Evolutionary conservation across 2,113 vertebrate genomes (phyloP), one percentile per base, ranked within the genome.

Genomic region (Conger conger): DNA sequence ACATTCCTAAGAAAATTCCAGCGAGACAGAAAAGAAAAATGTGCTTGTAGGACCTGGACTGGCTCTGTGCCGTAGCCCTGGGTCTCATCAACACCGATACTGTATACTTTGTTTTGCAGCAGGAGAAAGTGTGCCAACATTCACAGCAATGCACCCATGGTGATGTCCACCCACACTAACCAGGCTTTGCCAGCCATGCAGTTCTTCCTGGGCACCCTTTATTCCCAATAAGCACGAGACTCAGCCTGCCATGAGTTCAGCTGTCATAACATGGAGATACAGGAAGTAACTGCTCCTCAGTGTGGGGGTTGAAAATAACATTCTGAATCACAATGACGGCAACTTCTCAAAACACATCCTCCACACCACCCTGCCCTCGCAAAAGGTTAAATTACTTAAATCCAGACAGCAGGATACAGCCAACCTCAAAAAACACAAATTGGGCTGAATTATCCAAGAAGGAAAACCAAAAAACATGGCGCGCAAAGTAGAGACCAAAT

Each of bases 231-330:
- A 11, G 36, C 23, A 33, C 35, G 40, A 86, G 68, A 77, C 82
- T 42, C n/a, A 23, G 57, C 18, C 5, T 1, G 36, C 45, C 63
- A 37, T 80, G 53, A 81, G 54, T 80, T 81, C 76, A 63, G 33
- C 76, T n/a, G 73, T 15, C 11, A 37, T 80, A 81, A 80, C 85
- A 84, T 50, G 83, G 27, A 91, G 79, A 80, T 4, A 27, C 88
- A 92, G 91, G 93, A 93, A 92, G 90, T 84, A 77, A 92, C 85
- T 90, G 76, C 79, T 89, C 90, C 90, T 42, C 76, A 54, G 86
- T 73, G 57, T 85, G 0, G 40, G 84, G 89, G 86, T 82, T 42
- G 27, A 80, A 45, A 82, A 11, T 40, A 17, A 54, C 83, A 76
- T 80, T 79, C 87, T 86, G 27, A 63, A 54, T 68, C n/a, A 86